Evolutionary conservation across 35 echinoderm and acorn worm species (phyloP).

Genomic region (Apostichopus parvimensis): DNA sequence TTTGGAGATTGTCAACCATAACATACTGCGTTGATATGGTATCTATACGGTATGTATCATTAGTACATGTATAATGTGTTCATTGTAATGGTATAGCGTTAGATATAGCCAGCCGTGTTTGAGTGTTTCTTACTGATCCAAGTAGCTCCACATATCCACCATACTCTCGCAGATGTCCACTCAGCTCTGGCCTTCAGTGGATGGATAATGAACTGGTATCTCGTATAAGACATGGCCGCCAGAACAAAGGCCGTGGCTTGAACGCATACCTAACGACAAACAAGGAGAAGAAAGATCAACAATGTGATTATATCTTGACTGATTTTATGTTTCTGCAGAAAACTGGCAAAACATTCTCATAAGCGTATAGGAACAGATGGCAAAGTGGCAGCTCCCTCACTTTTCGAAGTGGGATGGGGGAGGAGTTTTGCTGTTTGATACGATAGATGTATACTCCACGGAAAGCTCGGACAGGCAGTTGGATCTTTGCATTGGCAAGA

Average conservation of each 20-base stretch:
- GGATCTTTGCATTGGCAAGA: not conserved
- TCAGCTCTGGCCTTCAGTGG: slow-evolving; percentile 17
- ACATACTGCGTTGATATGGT: no score
- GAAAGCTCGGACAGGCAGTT: not conserved
- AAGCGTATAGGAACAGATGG: no score
- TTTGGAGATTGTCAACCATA: no score
- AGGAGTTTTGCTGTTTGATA: no score
- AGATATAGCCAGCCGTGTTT: not conserved
- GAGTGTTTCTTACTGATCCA: slow-evolving; percentile 1
- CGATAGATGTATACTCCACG: not conserved
- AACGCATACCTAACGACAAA: slow-evolving; percentile 3
- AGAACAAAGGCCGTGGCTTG: slow-evolving; percentile 31
- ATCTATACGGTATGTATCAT: no score
- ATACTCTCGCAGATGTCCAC: slow-evolving; percentile 11
- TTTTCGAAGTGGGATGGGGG: no score
- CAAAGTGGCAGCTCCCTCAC: no score
- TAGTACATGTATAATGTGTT: no score
- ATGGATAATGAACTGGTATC: slow-evolving; percentile 4
- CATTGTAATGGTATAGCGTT: not conserved
- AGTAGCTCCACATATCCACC: slow-evolving; percentile 15
- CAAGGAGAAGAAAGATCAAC: not conserved
- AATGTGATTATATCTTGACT: not conserved
- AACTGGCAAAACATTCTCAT: no score
- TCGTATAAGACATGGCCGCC: slow-evolving; percentile 23
- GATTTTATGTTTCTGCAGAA: no score